Evolutionary conservation across 2,888 invertebrate genomes (phyloP), one percentile per base, ranked within the genome.

Genomic region (Hetaerina titia): DNA sequence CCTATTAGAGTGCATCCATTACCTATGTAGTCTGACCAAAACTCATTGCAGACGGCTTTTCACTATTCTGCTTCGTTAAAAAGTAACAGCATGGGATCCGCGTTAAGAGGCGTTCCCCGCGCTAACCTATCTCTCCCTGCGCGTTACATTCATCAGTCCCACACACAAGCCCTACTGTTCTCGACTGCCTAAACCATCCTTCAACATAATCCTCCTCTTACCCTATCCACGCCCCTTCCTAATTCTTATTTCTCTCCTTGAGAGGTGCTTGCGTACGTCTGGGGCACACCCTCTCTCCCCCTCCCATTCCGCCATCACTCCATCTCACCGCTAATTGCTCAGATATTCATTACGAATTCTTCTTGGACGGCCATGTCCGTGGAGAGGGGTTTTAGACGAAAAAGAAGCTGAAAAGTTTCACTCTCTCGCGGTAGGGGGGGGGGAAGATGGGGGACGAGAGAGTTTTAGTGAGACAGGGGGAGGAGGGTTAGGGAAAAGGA

Each of bases 341-440:
- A 92, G 56, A 56, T 57, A 92, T 74, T 92, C 69, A 92, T 92
- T 56, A 92, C 69, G 25, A 92, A 92, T 56, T 74, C 69, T 69
- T 69, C 92, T 74, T 92, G n/a, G 74, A 56, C 57, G 56, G 17
- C 19, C 11, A 64, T 45, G 90, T 45, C 90, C 63, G 90, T 56
- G n/a, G 92, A 56, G 69, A 92, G 92, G 64, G 31, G 69, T 92
- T 92, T 74, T 22, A 22, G 92, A 56, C 63, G n/a, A 69, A 19
- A 56, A 69, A 92, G n/a, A 56, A 92, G 56, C 31, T 25, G 0
- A 13, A 69, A 69, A 89, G 58, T 22, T 89, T 89, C 57, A 22
- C 17, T n/a, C 11, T 22, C 6, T 19, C 19, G 69, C 69, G 69
- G n/a, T 7, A 69, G n/a, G 5, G 69, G 5, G 69, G 5, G 69